Evolutionary conservation across 2,888 invertebrate genomes (phyloP).

Genomic region (Oithona nana): DNA sequence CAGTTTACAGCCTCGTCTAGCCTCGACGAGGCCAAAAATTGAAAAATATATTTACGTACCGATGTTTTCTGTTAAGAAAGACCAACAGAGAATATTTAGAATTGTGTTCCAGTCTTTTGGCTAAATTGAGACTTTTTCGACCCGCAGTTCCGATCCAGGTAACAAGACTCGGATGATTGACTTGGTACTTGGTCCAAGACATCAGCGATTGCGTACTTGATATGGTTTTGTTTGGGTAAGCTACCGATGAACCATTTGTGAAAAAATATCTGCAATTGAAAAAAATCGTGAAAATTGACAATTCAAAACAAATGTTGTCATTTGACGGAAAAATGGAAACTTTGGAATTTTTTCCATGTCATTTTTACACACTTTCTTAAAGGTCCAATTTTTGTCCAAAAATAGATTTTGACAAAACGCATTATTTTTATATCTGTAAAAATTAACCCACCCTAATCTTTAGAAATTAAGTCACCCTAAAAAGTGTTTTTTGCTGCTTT

Average conservation of each 20-base stretch:
- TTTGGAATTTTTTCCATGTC: too few species aligned
- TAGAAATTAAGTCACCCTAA: too few species aligned
- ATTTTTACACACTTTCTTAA: too few species aligned
- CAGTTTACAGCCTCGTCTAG: too few species aligned
- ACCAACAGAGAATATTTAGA: not conserved
- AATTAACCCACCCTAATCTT: too few species aligned
- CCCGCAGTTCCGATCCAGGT: not conserved
- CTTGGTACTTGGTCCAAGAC: not conserved
- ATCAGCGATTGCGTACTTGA: not conserved
- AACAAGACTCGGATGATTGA: not conserved
- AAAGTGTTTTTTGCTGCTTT: too few species aligned
- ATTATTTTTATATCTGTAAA: too few species aligned
- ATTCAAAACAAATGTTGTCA: too few species aligned
- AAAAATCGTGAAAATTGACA: too few species aligned
- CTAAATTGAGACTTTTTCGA: not conserved
- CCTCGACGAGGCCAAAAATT: not conserved
- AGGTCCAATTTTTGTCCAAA: too few species aligned
- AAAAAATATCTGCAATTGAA: not conserved
- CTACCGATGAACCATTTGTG: not conserved
- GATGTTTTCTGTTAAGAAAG: not conserved
- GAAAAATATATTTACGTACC: not conserved
- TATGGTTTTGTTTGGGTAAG: constrained; percentile 4
- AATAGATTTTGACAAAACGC: too few species aligned
- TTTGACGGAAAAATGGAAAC: too few species aligned
- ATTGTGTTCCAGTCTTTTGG: not conserved